Evolutionary conservation across 2,797 vertebrate genomes (phyloP), one percentile per base, ranked within the genome.

Genomic region (Peromyscus aztecus): DNA sequence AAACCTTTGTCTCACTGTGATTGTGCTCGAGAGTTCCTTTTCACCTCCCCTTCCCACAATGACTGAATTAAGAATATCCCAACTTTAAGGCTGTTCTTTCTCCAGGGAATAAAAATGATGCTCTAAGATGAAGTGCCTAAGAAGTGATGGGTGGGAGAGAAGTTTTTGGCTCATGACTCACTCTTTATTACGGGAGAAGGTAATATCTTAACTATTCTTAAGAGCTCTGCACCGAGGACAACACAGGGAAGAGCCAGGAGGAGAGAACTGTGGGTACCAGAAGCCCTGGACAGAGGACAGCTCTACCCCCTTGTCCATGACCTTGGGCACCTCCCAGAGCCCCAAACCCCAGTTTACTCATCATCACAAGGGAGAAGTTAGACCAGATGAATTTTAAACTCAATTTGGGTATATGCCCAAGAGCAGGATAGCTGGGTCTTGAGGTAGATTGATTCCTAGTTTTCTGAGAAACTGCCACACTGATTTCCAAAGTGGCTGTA

Each of bases 1-100:
- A 97, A 97, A 98, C 96, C 98, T 98, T 98, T 99, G 96, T 99
- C 98, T 98, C 88, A 23, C 95, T 96, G 98, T 97, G 97, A 98
- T 98, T 98, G 98, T 85, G 88, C 83, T 97, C 73, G 71, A 97
- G 95, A 97, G 80, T 78, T 98, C 96, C 43, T 92, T 98, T 98
- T 96, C 96, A 82, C 88, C 93, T 94, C 96, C 95, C 75, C 94
- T 98, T 98, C 96, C 98, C 96, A 98, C 97, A 95, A n/a, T 0
- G 0, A 96, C 24, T 95, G 93, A 98, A 97, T 97, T 71, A 95
- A 96, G 98, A 97, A 96, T 92, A 98, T 95, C 94, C 85, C 67
- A 84, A n/a, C n/a, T 93, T 97, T 96, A 86, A 97, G 94, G 40
- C 90, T 97, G 71, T 46, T 96, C 93, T 97, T 94, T 59, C 73